These are phyloP conservation scores for Tetrax tetrax DNA, from an alignment of 2,113 vertebrate species.

Conservation along the genomic window DNA sequence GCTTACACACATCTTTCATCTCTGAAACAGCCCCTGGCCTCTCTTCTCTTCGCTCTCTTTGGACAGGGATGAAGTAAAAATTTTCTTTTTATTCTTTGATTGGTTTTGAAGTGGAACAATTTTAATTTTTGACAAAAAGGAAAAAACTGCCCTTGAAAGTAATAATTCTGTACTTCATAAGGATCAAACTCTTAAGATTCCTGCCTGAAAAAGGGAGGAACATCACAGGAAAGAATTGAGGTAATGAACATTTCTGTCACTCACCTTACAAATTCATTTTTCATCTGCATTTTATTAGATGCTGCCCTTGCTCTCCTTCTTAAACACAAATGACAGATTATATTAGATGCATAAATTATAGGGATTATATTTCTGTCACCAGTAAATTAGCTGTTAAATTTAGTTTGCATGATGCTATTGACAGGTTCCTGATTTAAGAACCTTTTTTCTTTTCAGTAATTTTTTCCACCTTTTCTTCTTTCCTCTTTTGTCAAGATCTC, in stretches of 20 bases:
- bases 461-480: background rate
- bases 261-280: constrained; percentile 39
- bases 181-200: constrained; percentile 2
- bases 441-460: background rate
- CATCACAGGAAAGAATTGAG: background rate
- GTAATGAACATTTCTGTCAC: constrained; percentile 62
- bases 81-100: background rate
- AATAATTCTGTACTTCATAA: constrained; percentile 41
- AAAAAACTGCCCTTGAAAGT: background rate
- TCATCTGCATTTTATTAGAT: constrained; percentile 43
- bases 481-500: background rate
- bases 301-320: constrained; percentile 35
- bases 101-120: constrained; percentile 10
- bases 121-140: constrained; percentile 29
- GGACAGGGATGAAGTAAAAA: background rate
- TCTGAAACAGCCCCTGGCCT: background rate
- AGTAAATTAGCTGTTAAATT: constrained; percentile 66
- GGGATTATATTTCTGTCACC: constrained; percentile 59
- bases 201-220: constrained; percentile 6
- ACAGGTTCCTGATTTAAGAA: constrained; percentile 26
- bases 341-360: constrained; percentile 64
- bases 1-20: background rate
- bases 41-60: background rate
- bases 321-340: constrained; percentile 64
- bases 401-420: constrained; percentile 46